These are phyloP conservation scores for Parauchenoglanis punctatus DNA, from an alignment of 2,797 vertebrate genomes.

Conservation along the genomic window DNA sequence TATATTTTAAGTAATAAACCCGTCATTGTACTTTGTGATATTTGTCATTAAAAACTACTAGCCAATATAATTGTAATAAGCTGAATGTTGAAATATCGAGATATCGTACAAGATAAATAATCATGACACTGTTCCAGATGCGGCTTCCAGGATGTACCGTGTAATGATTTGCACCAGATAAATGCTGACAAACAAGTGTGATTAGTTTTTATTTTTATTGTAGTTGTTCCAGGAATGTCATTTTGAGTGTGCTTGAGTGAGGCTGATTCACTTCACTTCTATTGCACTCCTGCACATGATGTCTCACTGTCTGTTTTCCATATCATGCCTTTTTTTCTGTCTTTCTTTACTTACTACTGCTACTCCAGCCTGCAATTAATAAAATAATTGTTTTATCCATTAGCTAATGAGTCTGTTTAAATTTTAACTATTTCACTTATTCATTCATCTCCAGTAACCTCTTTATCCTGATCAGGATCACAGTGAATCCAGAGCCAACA, in stretches of 20 bases:
- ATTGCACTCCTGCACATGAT: background rate
- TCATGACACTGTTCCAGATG: background rate
- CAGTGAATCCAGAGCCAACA: background rate
- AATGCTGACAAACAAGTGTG: background rate
- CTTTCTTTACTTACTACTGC: background rate
- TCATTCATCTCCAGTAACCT: background rate
- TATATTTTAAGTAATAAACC: background rate
- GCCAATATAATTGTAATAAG: background rate
- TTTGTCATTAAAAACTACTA: background rate
- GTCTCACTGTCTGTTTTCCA: background rate
- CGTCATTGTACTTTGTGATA: background rate
- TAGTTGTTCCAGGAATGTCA: background rate
- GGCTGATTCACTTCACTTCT: background rate
- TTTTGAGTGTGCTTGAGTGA: background rate
- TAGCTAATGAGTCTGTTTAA: background rate
- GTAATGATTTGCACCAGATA: background rate
- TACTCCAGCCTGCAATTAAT: background rate
- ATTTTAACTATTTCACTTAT: background rate
- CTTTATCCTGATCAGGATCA: background rate
- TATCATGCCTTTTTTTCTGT: background rate
- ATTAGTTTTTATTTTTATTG: background rate
- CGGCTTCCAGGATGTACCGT: background rate
- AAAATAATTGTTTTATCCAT: background rate
- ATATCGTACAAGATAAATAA: background rate
- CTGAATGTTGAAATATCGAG: background rate